Evolutionary conservation across 1,140 invertebrate genomes (phyloP), one percentile per base, ranked within the genome.

Genomic region (Matsumurasca onukii): DNA sequence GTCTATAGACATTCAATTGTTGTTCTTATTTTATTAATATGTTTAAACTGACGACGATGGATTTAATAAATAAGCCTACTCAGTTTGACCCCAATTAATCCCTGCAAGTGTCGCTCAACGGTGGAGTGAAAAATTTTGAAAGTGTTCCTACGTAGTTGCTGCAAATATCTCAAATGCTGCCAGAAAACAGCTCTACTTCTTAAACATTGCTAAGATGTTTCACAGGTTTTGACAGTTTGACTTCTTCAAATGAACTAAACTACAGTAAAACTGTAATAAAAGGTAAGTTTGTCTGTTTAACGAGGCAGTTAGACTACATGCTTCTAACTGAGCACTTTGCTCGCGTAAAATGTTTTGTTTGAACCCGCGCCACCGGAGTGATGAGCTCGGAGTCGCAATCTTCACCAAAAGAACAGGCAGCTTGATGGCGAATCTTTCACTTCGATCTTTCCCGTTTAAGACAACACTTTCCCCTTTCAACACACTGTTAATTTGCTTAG

Each of bases 11-110:
- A n/a, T n/a, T n/a, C n/a, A n/a, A n/a, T n/a, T n/a, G n/a, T n/a
- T n/a, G n/a, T n/a, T n/a, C n/a, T n/a, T n/a, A n/a, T n/a, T n/a
- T n/a, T n/a, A n/a, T n/a, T n/a, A n/a, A n/a, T n/a, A n/a, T n/a
- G n/a, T n/a, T 45, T 45, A 45, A 45, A 45, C 39, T 45, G 39
- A n/a, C 39, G 39, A 45, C 39, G 39, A 45, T 45, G 39, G 39
- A 45, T 45, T 45, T 45, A 45, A 45, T n/a, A n/a, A n/a, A 45
- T 45, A 45, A 45, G 39, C 39, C 39, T 45, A 9, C n/a, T 45
- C 39, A 45, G 9, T 45, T 45, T 45, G 39, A 45, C 39, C 39
- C 39, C 39, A 45, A 12, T 45, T n/a, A 45, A 45, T 12, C 39
- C 39, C 39, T 45, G 39, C 39, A 45, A 45, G 39, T n/a, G n/a